Evolutionary conservation across 92 coral and sea anemone genomes (phyloP).

Genomic region (Plumapathes pennacea): DNA sequence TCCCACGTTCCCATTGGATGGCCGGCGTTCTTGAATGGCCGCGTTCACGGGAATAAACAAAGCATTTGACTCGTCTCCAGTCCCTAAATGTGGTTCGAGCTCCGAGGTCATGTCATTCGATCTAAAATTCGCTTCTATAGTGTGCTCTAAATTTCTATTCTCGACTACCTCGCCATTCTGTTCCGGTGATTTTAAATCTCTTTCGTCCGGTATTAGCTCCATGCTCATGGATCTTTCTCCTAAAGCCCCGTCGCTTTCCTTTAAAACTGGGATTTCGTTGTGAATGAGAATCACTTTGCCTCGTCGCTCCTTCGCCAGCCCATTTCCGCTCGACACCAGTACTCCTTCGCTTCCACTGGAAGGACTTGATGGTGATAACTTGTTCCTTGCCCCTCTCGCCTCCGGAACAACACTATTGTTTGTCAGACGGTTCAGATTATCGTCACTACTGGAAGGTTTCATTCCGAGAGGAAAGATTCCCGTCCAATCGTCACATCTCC

Average conservation of each 20-base stretch:
- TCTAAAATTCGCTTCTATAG: not conserved
- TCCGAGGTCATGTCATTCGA: not conserved
- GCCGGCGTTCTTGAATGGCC: constrained; percentile 30
- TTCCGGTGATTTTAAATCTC: not conserved
- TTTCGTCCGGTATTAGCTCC: not conserved
- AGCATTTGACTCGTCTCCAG: constrained; percentile 19
- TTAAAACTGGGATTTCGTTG: not conserved
- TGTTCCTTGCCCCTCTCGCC: not conserved
- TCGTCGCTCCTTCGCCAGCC: not conserved
- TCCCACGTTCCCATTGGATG: too few species aligned
- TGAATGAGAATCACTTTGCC: not conserved
- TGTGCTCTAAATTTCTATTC: constrained; percentile 2
- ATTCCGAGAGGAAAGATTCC: constrained; percentile 39
- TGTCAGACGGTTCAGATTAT: constrained; percentile 26
- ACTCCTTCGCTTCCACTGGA: not conserved
- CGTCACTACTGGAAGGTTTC: constrained; percentile 59
- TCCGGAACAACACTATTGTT: constrained; percentile 8
- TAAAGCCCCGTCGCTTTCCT: not conserved
- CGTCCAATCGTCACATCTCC: constrained; percentile 17
- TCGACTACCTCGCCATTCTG: not conserved
- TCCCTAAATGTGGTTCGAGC: not conserved
- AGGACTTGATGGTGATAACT: constrained; percentile 1
- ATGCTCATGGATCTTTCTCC: not conserved
- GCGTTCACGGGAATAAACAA: constrained; percentile 29
- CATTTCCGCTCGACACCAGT: not conserved